Evolutionary conservation across 2,888 invertebrate species (phyloP).

Genomic region (Priocnemis perturbator): DNA sequence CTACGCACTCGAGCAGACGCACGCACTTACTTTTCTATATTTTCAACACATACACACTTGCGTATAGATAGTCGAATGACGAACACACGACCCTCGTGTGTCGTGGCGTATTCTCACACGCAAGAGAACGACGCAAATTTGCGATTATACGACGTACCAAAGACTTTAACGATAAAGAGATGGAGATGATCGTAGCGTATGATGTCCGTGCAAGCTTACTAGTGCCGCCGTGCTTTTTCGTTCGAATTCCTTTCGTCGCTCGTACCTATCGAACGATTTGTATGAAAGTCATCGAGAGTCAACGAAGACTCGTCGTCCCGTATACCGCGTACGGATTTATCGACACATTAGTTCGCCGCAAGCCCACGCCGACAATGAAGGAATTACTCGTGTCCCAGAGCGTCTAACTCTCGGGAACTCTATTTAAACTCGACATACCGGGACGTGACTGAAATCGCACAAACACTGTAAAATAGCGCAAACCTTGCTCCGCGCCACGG

Average conservation of each 20-base stretch:
- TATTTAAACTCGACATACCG: background rate
- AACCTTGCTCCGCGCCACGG: too few species aligned
- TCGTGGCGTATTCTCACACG: constrained; percentile 29
- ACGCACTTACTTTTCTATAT: constrained; percentile 50
- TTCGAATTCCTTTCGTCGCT: constrained; percentile 59
- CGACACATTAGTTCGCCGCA: constrained; percentile 8
- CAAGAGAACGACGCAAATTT: constrained; percentile 25
- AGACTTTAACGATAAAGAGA: constrained; percentile 1
- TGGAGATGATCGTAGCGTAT: constrained; percentile 62
- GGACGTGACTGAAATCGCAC: too few species aligned
- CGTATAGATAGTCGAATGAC: constrained; percentile 48
- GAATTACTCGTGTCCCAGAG: background rate
- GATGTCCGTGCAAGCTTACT: constrained; percentile 75
- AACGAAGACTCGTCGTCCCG: constrained; percentile 54
- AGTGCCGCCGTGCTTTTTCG: constrained; percentile 70
- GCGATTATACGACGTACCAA: constrained; percentile 21
- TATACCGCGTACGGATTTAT: constrained; percentile 1
- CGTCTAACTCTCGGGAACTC: background rate
- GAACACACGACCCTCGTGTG: constrained; percentile 44
- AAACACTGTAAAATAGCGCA: too few species aligned
- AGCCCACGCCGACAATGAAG: constrained; percentile 1
- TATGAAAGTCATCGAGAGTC: constrained; percentile 63
- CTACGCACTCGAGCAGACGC: constrained; percentile 29
- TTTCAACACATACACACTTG: constrained; percentile 39
- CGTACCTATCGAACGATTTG: constrained; percentile 61